Base-by-base conservation (phyloP, 1,140 invertebrate species). In the Pissodes strobi region DNA sequence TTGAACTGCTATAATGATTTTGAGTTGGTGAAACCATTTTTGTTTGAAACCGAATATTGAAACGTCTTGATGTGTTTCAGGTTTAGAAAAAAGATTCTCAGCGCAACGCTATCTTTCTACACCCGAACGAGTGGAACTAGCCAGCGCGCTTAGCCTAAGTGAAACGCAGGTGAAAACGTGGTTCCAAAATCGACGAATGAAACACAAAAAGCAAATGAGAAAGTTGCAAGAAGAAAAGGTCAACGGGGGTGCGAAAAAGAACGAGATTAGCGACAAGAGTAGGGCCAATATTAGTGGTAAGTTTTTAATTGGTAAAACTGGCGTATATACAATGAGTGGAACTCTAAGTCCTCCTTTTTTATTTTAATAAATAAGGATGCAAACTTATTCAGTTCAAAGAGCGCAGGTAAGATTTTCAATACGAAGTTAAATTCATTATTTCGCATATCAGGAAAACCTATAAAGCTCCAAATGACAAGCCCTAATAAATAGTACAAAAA, bases 151-250 rank as follows among this genome's bases (percentile, higher is more conserved):
- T 10, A 93, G 93, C 71, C 83, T 99, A 1, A 97, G 93, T 1
- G 96, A 99, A 82, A 97, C 97, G 0, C 97, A 99, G 81, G 95
- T 97, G 41, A 98, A 97, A 83, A 97, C 94, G 25, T 98, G 95
- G 96, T 98, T 98, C 80, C 95, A 98, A 81, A 98, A 98, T 79
- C 81, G 95, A 12, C 82, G 95, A 67, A 98, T 98, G 95, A 98
- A 98, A 74, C 94, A 97, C 79, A 98, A 98, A 83, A 98, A 98
- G 76, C 91, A 96, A 74, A 83, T 96, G 73, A 82, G 93, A 57
- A 90, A 91, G 74, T 69, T 86, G 17, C 83, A 80, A 37, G 86
- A 85, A n/a, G 83, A 83, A 13, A 82, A 79, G 56, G 72, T 71
- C 23, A 68, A 13, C 30, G 39, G 41, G n/a, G 23, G n/a, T 12